A percentile compares a stretch with the other conserved stretches of the same genome.
Evolutionary conservation across 2,797 vertebrate species (phyloP).

Genomic region (Allenopithecus nigroviridis): DNA sequence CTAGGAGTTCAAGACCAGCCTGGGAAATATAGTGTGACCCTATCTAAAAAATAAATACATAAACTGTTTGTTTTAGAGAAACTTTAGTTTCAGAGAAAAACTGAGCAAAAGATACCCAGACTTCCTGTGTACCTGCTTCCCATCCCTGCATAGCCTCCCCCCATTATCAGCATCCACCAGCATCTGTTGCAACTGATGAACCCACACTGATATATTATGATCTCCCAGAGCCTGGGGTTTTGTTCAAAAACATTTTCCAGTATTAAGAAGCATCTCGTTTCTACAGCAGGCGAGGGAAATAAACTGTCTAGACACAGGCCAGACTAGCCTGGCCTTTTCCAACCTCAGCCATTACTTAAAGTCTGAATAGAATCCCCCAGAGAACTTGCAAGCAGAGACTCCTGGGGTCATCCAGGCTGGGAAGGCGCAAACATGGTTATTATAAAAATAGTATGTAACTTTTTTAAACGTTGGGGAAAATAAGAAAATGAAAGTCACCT

Average conservation of each 20-base stretch:
- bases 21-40: background rate
- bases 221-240: background rate
- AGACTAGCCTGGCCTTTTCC: background rate
- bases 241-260: background rate
- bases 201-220: fast-evolving
- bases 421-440: background rate
- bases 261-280: background rate
- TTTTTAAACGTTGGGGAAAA: background rate
- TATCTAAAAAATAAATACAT: background rate
- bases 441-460: background rate
- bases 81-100: background rate
- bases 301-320: slow-evolving; percentile 54
- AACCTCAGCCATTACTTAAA: background rate
- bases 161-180: background rate
- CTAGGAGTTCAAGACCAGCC: background rate
- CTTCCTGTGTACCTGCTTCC: background rate
- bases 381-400: background rate
- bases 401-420: background rate
- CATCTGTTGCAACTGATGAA: background rate
- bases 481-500: background rate
- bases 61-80: background rate
- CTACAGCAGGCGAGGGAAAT: background rate
- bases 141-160: too few species aligned
- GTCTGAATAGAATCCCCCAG: background rate
- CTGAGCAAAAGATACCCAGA: background rate